These are phyloP conservation scores for Regulus satrapa DNA, from an alignment of 2,113 vertebrate species.

Conservation along the genomic window DNA sequence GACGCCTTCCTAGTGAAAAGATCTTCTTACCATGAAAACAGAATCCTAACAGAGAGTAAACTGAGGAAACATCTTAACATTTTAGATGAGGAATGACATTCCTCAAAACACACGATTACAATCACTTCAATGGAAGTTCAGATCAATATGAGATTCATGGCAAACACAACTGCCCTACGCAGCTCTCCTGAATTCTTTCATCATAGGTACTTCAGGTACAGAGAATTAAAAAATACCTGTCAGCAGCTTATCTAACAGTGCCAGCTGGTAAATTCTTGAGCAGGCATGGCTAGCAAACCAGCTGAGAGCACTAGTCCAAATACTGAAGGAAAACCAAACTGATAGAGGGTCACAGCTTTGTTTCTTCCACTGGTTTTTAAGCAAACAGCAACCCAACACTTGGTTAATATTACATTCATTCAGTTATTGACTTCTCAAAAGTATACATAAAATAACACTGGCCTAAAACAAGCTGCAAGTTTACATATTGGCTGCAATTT, in stretches of 20 bases:
- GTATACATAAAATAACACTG: not conserved
- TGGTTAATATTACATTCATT: not conserved
- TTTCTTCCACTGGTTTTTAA: not conserved
- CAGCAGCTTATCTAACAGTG: not conserved
- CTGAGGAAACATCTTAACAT: not conserved
- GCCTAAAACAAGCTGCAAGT: not conserved
- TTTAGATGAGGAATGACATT: not conserved
- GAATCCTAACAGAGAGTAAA: not conserved
- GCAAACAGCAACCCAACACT: not conserved
- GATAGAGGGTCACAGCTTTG: not conserved
- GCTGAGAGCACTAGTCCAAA: not conserved
- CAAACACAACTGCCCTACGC: not conserved
- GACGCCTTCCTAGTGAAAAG: not conserved
- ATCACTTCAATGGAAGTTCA: not conserved
- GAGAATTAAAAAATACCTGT: not conserved
- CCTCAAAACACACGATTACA: not conserved
- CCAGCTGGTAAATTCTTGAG: not conserved
- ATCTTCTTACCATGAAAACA: not conserved
- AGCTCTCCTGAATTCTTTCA: not conserved
- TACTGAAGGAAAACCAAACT: not conserved
- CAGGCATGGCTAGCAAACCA: not conserved
- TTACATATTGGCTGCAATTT: not conserved
- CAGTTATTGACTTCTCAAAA: not conserved
- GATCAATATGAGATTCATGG: not conserved
- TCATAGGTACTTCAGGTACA: not conserved